Evolutionary conservation across 2,888 invertebrate genomes (phyloP).

Genomic region (Coleophora deauratella): DNA sequence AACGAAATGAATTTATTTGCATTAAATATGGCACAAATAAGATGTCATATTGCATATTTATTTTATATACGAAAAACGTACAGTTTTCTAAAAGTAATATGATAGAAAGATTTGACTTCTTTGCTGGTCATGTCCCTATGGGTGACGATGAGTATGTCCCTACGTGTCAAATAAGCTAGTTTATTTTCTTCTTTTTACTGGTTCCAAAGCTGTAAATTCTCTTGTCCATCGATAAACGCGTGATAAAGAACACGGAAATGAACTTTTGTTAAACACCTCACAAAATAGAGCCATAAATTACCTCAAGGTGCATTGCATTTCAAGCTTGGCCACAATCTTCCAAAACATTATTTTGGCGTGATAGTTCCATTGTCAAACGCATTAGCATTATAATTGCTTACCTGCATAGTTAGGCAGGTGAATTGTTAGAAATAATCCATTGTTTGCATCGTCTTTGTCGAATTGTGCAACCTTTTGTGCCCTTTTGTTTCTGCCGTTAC

Average conservation of each 20-base stretch:
- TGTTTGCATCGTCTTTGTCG: conserved; percentile 42
- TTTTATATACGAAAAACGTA: too few species aligned
- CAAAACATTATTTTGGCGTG: conserved; percentile 53
- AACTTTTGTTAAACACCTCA: conserved; percentile 60
- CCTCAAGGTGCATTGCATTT: conserved; percentile 61
- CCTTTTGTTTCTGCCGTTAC: conserved; percentile 34
- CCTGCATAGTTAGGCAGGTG: conserved; percentile 62
- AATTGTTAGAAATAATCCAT: conserved; percentile 40
- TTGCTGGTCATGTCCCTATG: too few species aligned
- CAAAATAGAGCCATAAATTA: conserved; percentile 66
- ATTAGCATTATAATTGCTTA: conserved; percentile 70
- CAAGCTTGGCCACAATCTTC: conserved; percentile 58
- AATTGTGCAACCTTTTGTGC: conserved; percentile 48
- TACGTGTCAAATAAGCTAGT: too few species aligned
- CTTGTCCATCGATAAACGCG: conserved; percentile 54
- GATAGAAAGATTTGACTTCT: too few species aligned
- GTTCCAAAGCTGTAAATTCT: conserved; percentile 44
- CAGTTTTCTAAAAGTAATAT: too few species aligned
- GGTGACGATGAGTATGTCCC: too few species aligned
- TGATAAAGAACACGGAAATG: conserved; percentile 69
- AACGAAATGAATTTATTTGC: too few species aligned
- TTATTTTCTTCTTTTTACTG: conserved; percentile 11
- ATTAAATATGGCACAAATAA: too few species aligned
- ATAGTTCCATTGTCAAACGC: conserved; percentile 49
- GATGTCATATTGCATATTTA: too few species aligned